Conservation (phyloP, 2,113 vertebrate species). For the Ammospiza nelsoni region DNA sequence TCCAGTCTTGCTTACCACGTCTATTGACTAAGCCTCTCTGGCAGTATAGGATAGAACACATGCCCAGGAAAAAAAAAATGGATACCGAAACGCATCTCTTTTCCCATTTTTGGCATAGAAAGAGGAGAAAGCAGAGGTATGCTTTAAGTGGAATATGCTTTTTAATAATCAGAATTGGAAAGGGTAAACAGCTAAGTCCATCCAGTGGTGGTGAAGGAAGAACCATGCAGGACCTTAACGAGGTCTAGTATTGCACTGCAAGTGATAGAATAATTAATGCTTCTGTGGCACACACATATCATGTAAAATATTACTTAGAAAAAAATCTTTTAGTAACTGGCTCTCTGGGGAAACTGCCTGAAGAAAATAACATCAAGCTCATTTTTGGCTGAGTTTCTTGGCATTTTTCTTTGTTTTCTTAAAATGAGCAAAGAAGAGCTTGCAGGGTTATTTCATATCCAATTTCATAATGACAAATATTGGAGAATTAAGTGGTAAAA, state of each 20-base stretch:
- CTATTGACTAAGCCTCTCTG: constrained; percentile 46
- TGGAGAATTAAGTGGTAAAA: neutral
- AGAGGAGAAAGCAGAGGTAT: neutral
- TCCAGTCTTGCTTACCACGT: constrained; percentile 28
- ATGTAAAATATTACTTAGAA: neutral
- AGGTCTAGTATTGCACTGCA: neutral
- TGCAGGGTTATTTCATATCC: neutral
- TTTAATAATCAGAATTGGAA: neutral
- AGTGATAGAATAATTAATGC: neutral
- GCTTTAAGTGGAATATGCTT: neutral
- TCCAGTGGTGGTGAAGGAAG: neutral
- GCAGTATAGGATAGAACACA: neutral
- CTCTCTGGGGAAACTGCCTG: neutral
- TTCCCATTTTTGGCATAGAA: neutral
- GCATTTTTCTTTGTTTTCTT: neutral
- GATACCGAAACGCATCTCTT: neutral
- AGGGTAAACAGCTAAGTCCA: neutral
- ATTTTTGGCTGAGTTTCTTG: neutral
- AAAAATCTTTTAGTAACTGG: neutral
- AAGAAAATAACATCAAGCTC: neutral
- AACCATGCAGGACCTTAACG: neutral
- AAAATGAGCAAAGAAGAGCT: neutral
- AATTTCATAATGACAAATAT: neutral
- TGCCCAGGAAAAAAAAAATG: constrained; percentile 9
- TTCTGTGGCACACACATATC: neutral